Evolutionary conservation across 2,888 invertebrate species (phyloP).

Genomic region (Callyntrura guangdongensis): DNA sequence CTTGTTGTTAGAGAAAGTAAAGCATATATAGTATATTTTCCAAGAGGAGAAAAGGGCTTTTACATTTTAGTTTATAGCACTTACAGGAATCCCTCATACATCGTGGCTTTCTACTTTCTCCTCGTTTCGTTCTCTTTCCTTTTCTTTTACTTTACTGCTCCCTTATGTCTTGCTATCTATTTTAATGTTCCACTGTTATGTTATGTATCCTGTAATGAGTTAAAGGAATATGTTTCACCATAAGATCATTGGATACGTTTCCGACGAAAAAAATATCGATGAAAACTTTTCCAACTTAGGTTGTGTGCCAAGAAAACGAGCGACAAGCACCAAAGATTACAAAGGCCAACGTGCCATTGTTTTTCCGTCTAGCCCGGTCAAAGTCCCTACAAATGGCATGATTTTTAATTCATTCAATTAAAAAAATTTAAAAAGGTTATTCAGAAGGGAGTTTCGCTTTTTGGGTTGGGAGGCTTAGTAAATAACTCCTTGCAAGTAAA

Average conservation of each 20-base stretch:
- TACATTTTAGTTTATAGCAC: constrained; percentile 73
- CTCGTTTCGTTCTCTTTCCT: constrained; percentile 35
- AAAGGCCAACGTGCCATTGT: neutral
- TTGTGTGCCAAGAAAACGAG: constrained; percentile 47
- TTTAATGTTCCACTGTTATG: constrained; percentile 51
- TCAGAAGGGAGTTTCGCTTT: neutral
- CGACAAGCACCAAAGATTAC: neutral
- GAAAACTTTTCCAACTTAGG: constrained; percentile 23
- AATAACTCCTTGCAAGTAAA: too few species aligned
- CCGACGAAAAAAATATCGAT: constrained; percentile 32
- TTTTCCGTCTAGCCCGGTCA: constrained; percentile 4
- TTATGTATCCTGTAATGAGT: constrained; percentile 54
- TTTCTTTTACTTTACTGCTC: constrained; percentile 47
- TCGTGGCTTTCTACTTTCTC: constrained; percentile 37
- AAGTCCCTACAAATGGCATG: neutral
- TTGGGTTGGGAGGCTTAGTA: too few species aligned
- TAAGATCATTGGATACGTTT: constrained; percentile 23
- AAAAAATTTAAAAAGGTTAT: neutral
- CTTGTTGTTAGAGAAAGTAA: constrained; percentile 52
- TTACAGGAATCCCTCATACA: constrained; percentile 68
- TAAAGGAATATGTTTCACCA: constrained; percentile 42
- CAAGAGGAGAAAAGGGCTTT: constrained; percentile 61
- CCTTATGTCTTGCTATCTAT: constrained; percentile 71
- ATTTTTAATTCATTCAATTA: neutral
- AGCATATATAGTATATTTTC: constrained; percentile 52